These are phyloP conservation scores for Heliconius nattereri DNA, from an alignment of 1,140 invertebrate genomes.

Conservation along the genomic window DNA sequence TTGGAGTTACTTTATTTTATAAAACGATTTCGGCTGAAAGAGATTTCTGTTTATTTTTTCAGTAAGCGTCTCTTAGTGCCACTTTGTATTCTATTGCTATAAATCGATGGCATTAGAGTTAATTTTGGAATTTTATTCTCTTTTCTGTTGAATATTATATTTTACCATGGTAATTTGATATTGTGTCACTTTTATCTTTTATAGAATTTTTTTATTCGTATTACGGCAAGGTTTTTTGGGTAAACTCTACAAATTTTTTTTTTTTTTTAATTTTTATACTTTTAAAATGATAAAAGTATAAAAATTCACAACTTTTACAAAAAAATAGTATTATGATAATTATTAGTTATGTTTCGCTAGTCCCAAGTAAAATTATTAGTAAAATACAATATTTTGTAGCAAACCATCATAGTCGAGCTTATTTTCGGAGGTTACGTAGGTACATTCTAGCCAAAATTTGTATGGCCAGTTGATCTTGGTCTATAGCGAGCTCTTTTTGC, in stretches of 20 bases:
- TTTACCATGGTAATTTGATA: not conserved
- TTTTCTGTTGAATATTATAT: constrained; percentile 25
- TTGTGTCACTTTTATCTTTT: not conserved
- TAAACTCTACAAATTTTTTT: not conserved
- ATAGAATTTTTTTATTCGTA: not conserved
- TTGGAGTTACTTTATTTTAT: constrained; percentile 72
- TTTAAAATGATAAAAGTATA: no score
- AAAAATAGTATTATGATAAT: no score
- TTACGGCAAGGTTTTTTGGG: not conserved
- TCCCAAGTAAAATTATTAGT: no score
- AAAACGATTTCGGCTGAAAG: constrained; percentile 63
- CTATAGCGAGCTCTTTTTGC: constrained; percentile 27
- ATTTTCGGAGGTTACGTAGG: not conserved
- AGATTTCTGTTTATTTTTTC: constrained; percentile 67
- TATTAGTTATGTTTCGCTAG: no score
- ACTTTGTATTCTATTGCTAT: constrained; percentile 52
- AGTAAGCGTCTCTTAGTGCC: constrained; percentile 50
- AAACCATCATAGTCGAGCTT: not conserved
- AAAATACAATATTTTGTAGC: no score
- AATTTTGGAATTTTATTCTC: constrained; percentile 17
- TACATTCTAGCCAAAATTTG: not conserved
- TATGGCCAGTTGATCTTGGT: constrained; percentile 9
- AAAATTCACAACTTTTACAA: no score
- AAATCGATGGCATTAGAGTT: constrained; percentile 48
- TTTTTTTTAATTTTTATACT: no score